These are phyloP conservation scores for Corythucha ciliata DNA, from an alignment of 2,888 invertebrate species.

Conservation along the genomic window DNA sequence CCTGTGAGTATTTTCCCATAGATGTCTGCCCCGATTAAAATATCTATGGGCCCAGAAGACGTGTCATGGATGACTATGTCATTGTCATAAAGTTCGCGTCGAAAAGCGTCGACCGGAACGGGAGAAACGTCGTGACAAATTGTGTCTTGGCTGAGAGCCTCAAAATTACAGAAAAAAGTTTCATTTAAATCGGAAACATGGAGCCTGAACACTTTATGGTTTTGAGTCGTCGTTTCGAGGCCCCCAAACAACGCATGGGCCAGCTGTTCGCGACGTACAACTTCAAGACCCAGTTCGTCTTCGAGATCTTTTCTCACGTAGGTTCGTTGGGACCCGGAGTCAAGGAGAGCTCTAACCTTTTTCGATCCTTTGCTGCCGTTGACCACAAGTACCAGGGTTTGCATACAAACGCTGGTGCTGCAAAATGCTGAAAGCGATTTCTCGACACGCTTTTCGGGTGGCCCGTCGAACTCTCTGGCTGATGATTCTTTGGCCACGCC, in stretches of 20 bases:
- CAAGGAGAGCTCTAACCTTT: slow-evolving; percentile 1
- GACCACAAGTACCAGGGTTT: slow-evolving; percentile 3
- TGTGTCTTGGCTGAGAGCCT: background rate
- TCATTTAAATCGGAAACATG: background rate
- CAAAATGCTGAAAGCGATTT: background rate
- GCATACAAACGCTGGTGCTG: background rate
- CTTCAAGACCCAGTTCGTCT: background rate
- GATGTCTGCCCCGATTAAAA: slow-evolving; percentile 11
- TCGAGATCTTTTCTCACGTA: background rate
- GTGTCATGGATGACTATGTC: slow-evolving; percentile 3
- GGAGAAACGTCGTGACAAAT: slow-evolving; percentile 2
- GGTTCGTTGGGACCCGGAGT: slow-evolving; percentile 10
- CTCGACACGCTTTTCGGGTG: no score
- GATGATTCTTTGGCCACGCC: no score
- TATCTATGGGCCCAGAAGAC: background rate
- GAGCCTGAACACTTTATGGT: slow-evolving; percentile 4
- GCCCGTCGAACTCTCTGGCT: no score
- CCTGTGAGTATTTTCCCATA: background rate
- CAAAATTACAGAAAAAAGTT: background rate
- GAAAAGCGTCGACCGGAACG: background rate
- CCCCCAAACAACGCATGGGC: slow-evolving; percentile 18
- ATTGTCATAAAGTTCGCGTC: background rate
- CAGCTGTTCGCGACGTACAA: background rate
- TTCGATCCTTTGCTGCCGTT: background rate
- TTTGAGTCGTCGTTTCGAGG: background rate